phyloP scores from a whole-genome alignment of 2,888 invertebrate species.

The Phortica okadai region DNA sequence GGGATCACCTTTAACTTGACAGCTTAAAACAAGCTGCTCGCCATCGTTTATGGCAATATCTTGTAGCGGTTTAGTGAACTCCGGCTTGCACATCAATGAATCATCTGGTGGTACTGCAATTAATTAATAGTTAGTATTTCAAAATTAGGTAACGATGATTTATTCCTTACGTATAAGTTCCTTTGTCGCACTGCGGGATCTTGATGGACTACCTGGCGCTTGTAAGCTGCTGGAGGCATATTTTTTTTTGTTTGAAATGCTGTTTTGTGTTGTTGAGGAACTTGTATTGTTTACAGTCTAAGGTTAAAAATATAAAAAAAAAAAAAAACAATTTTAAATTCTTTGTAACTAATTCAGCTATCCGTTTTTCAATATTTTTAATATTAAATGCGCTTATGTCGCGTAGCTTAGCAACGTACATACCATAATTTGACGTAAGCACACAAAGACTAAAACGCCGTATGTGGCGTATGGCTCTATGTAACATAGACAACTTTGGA shows the following conservation, averaged over 20 bases:
- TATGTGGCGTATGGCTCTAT: too few relatives aligned
- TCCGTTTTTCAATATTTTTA: background rate
- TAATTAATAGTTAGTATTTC: constrained; percentile 47
- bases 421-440: too few relatives aligned
- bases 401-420: background rate
- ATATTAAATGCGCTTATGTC: too few relatives aligned
- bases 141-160: background rate
- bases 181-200: constrained; percentile 93
- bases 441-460: too few relatives aligned
- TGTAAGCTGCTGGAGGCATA: constrained; percentile 80
- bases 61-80: constrained; percentile 87
- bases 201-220: constrained; percentile 88
- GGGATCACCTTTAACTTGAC: constrained; percentile 92
- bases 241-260: constrained; percentile 78
- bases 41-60: constrained; percentile 90
- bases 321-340: background rate
- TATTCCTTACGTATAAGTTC: constrained; percentile 82
- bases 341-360: background rate
- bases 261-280: constrained; percentile 66
- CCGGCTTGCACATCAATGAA: constrained; percentile 90
- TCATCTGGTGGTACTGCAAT: constrained; percentile 88
- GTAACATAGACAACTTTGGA: too few relatives aligned
- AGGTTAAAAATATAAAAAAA: background rate
- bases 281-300: constrained; percentile 49
- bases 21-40: constrained; percentile 88